A percentile compares a stretch with the other conserved stretches of the same genome.
phyloP scores from a whole-genome alignment of 2,113 vertebrate genomes.

The Centropristis striata region DNA sequence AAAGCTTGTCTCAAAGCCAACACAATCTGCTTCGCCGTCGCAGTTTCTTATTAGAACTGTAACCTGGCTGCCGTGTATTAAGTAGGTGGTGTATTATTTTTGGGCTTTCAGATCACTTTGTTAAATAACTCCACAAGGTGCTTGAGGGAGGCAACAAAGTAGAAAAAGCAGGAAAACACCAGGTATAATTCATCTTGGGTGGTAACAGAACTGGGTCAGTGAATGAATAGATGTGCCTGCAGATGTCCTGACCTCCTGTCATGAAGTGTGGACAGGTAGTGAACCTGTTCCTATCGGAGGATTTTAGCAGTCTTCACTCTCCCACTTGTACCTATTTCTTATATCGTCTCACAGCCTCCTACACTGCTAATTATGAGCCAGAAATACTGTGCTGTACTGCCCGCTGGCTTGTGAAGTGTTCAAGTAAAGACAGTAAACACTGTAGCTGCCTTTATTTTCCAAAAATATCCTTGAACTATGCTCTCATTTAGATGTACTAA shows the following conservation, averaged over 20 bases:
- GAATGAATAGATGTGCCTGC: constrained; percentile 14
- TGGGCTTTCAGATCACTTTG: constrained; percentile 44
- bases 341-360: constrained; percentile 64
- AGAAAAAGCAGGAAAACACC: constrained; percentile 19
- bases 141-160: constrained; percentile 19
- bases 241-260: constrained; percentile 36
- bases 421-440: constrained; percentile 44
- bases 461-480: constrained; percentile 53
- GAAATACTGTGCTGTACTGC: constrained; percentile 49
- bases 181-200: constrained; percentile 30
- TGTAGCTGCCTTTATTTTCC: constrained; percentile 46
- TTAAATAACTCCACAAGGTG: constrained; percentile 44
- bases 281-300: constrained; percentile 3
- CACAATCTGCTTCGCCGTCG: constrained; percentile 57
- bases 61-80: constrained; percentile 34
- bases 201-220: constrained; percentile 44
- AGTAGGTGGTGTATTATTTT: constrained; percentile 29
- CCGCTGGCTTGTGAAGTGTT: constrained; percentile 54
- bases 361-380: constrained; percentile 64
- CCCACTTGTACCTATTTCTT: constrained; percentile 36
- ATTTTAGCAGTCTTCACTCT: constrained; percentile 20
- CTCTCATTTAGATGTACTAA: constrained; percentile 37
- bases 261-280: constrained; percentile 19
- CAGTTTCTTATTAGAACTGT: constrained; percentile 58
- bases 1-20: constrained; percentile 55